phyloP scores from a whole-genome alignment of 2,888 invertebrate genomes.

The Helobdella robusta region DNA sequence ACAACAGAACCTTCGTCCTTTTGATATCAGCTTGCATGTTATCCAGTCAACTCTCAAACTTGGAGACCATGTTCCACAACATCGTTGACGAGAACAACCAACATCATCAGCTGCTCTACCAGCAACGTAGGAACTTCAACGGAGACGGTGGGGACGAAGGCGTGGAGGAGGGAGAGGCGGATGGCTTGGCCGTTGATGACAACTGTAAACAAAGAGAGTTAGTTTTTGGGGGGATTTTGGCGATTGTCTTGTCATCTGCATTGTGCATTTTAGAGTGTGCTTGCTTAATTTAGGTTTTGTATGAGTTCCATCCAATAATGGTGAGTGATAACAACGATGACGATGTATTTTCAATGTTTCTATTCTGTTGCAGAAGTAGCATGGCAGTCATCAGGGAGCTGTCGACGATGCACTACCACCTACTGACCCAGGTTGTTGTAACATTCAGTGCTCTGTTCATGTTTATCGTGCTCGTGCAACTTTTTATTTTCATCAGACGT shows the following conservation, averaged over 20 bases:
- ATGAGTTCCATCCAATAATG: too few species aligned
- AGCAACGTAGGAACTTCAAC: background rate
- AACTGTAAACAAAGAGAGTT: conserved; percentile 14
- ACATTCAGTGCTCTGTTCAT: too few species aligned
- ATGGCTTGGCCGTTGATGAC: background rate
- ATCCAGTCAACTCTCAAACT: conserved; percentile 6
- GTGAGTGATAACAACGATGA: too few species aligned
- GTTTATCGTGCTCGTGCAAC: too few species aligned
- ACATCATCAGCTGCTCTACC: background rate
- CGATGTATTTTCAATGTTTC: too few species aligned
- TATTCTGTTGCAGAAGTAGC: too few species aligned
- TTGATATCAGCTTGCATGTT: background rate
- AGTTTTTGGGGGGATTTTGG: background rate
- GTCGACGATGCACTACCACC: conserved; percentile 13
- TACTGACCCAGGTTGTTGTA: background rate
- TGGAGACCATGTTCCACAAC: conserved; percentile 1
- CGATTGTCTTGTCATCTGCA: too few species aligned
- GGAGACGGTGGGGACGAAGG: background rate
- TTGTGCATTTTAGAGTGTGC: too few species aligned
- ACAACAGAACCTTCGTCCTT: background rate
- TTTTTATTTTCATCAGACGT: too few species aligned
- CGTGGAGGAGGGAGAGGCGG: background rate
- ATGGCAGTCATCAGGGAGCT: background rate
- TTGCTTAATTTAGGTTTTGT: too few species aligned
- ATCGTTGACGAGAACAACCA: background rate